Conservation (phyloP, 2,888 invertebrate species). For the Tachystola acroxantha region DNA sequence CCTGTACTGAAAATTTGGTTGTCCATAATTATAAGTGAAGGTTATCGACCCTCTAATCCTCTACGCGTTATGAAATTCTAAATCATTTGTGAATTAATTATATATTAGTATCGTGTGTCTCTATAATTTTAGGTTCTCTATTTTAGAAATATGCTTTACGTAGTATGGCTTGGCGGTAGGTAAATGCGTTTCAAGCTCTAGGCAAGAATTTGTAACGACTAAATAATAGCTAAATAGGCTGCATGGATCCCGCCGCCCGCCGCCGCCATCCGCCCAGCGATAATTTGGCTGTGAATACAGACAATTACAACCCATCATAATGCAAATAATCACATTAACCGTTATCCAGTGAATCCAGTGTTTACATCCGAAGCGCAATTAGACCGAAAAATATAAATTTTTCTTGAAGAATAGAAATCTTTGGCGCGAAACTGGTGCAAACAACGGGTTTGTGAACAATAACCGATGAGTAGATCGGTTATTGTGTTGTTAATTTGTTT, state of each 20-base stretch:
- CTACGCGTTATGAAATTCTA: no score
- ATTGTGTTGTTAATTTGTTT: conserved; percentile 20
- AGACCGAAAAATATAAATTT: conserved; percentile 30
- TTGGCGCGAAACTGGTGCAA: conserved; percentile 27
- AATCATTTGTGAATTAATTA: no score
- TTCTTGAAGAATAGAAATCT: conserved; percentile 26
- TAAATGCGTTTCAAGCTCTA: conserved; percentile 12
- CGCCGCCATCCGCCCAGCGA: conserved; percentile 12
- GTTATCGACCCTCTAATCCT: no score
- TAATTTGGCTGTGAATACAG: conserved; percentile 20
- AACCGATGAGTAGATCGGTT: conserved; percentile 23
- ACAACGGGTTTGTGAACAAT: conserved; percentile 36
- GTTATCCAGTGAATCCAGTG: conserved; percentile 9
- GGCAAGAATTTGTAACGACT: conserved; percentile 26
- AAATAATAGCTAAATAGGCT: conserved; percentile 29
- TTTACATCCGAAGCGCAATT: conserved; percentile 16
- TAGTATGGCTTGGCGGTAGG: background rate
- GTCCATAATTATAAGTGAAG: no score
- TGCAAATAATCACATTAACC: conserved; percentile 19
- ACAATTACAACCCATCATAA: conserved; percentile 18
- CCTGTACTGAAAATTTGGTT: no score
- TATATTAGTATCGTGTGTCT: no score
- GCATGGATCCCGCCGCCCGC: conserved; percentile 12
- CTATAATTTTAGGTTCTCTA: no score
- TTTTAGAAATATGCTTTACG: background rate